phyloP scores from a whole-genome alignment of 2,888 invertebrate genomes.

The Pimpla rufipes region DNA sequence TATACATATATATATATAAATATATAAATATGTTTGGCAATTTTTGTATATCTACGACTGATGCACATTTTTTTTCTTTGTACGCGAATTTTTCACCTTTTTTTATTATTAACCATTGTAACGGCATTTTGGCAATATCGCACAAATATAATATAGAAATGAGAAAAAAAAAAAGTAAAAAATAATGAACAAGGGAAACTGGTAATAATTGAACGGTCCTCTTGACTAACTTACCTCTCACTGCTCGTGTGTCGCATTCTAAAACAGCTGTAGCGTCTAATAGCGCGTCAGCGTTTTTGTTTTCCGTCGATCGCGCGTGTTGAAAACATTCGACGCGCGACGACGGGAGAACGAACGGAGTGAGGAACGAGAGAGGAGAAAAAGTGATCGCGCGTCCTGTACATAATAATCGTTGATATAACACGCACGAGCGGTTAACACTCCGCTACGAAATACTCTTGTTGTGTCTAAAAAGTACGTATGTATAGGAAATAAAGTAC shows the following conservation, averaged over 20 bases:
- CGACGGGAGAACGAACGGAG: slow-evolving; percentile 18
- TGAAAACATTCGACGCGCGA: slow-evolving; percentile 5
- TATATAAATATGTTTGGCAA: slow-evolving; percentile 37
- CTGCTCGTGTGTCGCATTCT: slow-evolving; percentile 16
- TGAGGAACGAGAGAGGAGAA: slow-evolving; percentile 19
- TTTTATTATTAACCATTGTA: slow-evolving; percentile 79
- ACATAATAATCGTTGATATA: slow-evolving; percentile 52
- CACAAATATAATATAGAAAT: slow-evolving; percentile 78
- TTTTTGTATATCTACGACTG: slow-evolving; percentile 54
- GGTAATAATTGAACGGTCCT: slow-evolving; percentile 55
- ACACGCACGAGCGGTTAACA: slow-evolving; percentile 20
- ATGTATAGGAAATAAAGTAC: slow-evolving; percentile 62
- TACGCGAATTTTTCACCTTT: slow-evolving; percentile 57
- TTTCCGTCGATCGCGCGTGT: slow-evolving; percentile 25
- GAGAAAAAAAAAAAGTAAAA: slow-evolving; percentile 47
- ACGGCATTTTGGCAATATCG: slow-evolving; percentile 80
- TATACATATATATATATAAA: slow-evolving; percentile 23
- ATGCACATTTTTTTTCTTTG: slow-evolving; percentile 66
- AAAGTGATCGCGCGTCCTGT: slow-evolving; percentile 39
- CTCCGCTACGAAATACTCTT: slow-evolving; percentile 34
- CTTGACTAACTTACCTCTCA: slow-evolving; percentile 22
- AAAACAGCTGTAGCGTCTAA: slow-evolving; percentile 9
- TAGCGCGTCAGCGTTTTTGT: slow-evolving; percentile 14
- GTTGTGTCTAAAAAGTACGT: slow-evolving; percentile 51
- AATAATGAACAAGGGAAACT: slow-evolving; percentile 35